Evolutionary conservation across 2,797 vertebrate species (phyloP).

Genomic region (Alfaro cultratus): DNA sequence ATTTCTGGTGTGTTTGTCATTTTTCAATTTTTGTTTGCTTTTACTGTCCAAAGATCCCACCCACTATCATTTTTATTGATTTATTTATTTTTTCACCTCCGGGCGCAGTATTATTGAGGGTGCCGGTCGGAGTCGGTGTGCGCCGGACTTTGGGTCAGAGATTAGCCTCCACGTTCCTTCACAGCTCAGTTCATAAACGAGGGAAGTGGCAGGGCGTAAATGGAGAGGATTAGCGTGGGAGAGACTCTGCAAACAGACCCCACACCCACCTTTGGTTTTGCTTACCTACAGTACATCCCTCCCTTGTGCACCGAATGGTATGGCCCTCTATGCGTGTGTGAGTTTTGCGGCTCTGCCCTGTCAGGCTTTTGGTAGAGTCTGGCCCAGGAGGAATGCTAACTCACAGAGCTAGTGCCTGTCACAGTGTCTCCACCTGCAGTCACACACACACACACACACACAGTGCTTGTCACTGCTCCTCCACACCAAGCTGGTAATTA

Average conservation of each 20-base stretch:
- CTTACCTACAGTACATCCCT: slow-evolving; percentile 37
- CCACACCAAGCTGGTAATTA: slow-evolving; percentile 92
- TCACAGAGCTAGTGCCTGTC: slow-evolving; percentile 80
- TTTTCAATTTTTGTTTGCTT: slow-evolving; percentile 30
- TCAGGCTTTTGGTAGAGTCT: slow-evolving; percentile 76
- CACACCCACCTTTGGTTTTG: slow-evolving; percentile 7
- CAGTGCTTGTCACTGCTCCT: slow-evolving; percentile 84
- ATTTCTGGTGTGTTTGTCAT: slow-evolving; percentile 23
- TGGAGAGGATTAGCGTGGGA: slow-evolving; percentile 46
- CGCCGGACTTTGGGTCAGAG: slow-evolving; percentile 72
- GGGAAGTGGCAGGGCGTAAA: slow-evolving; percentile 41
- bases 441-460: slow-evolving; percentile 36
- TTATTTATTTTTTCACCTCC: slow-evolving; percentile 7
- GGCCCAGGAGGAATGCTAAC: slow-evolving; percentile 86
- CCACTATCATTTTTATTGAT: slow-evolving; percentile 16
- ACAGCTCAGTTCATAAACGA: slow-evolving; percentile 69
- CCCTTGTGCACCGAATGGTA: slow-evolving; percentile 46
- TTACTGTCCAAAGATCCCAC: slow-evolving; percentile 26
- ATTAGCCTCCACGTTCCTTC: slow-evolving; percentile 73
- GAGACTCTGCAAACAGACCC: slow-evolving; percentile 32
- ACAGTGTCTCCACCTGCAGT: slow-evolving; percentile 53
- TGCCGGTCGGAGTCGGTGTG: slow-evolving; percentile 72
- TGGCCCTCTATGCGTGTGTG: slow-evolving; percentile 35
- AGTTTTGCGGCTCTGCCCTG: slow-evolving; percentile 55
- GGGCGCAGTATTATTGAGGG: slow-evolving; percentile 68